These are phyloP conservation scores for Chinchilla lanigera DNA, from an alignment of 2,113 vertebrate genomes.

Conservation along the genomic window DNA sequence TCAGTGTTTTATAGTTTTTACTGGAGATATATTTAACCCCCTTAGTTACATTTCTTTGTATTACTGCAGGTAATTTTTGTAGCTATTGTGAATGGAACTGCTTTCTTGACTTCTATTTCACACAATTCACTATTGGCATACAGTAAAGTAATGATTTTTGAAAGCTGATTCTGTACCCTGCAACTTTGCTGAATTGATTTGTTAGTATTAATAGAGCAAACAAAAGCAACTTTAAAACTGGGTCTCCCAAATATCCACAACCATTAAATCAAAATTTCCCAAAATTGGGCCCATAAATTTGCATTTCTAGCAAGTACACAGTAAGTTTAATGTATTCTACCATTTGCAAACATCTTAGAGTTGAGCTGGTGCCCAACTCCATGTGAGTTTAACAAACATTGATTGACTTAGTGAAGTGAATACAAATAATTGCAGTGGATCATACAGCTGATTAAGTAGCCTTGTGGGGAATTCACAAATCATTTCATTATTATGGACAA, in stretches of 20 bases:
- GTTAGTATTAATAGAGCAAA: background rate
- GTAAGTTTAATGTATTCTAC: background rate
- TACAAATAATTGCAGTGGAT: background rate
- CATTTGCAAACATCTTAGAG: background rate
- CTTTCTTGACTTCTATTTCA: background rate
- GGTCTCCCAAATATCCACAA: background rate
- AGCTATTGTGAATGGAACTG: background rate
- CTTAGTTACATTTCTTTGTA: background rate
- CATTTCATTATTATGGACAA: background rate
- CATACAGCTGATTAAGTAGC: background rate
- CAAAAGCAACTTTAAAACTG: background rate
- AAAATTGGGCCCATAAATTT: background rate
- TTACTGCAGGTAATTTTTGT: background rate
- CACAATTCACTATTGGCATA: too few relatives aligned
- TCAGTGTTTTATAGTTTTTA: background rate
- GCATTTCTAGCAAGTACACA: background rate
- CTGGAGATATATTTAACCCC: background rate
- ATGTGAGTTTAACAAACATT: background rate
- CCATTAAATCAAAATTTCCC: background rate
- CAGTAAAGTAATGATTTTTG: background rate
- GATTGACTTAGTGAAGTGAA: background rate
- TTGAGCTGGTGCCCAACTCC: background rate
- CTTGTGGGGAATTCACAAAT: background rate
- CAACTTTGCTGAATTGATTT: background rate
- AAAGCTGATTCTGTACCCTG: background rate